phyloP scores from a whole-genome alignment of 30 jellyfish, hydroid and myxozoan species.

The Pelagia noctiluca region DNA sequence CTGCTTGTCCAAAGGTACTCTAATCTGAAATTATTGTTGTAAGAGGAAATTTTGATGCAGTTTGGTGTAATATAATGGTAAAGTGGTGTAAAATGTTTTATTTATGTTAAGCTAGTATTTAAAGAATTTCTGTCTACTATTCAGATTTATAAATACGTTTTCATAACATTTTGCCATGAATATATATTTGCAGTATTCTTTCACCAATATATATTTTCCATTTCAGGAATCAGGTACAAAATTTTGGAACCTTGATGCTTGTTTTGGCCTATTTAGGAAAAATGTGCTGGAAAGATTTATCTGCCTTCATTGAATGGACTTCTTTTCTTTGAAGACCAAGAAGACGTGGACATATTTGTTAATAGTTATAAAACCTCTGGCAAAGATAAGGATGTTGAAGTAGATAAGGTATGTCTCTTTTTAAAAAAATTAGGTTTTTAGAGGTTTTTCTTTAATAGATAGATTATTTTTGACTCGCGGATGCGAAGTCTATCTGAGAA shows the following conservation, averaged over 20 bases:
- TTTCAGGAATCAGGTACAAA: slow-evolving; percentile 37
- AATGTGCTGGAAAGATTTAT: slow-evolving; percentile 32
- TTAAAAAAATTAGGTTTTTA: background rate
- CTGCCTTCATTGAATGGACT: slow-evolving; percentile 49
- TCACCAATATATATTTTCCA: too few species aligned
- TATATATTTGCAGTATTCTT: too few species aligned
- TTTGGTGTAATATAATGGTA: too few species aligned
- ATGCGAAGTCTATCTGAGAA: too few species aligned
- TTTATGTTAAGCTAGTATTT: too few species aligned
- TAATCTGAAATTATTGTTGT: too few species aligned
- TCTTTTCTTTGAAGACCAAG: slow-evolving; percentile 50
- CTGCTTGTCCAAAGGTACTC: slow-evolving; percentile 42
- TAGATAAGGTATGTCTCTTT: slow-evolving; percentile 7
- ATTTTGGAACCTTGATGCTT: slow-evolving; percentile 48
- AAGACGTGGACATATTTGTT: slow-evolving; percentile 28
- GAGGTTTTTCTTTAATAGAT: background rate
- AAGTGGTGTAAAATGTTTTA: too few species aligned
- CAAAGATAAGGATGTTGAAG: slow-evolving; percentile 24
- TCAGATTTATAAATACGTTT: too few species aligned
- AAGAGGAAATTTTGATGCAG: too few species aligned
- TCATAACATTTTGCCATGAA: too few species aligned
- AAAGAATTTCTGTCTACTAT: too few species aligned
- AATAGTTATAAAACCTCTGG: slow-evolving; percentile 32
- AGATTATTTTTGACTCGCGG: background rate
- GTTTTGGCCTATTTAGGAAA: slow-evolving; percentile 47